Conservation (phyloP, 2,888 invertebrate species). For the Panopea generosa region DNA sequence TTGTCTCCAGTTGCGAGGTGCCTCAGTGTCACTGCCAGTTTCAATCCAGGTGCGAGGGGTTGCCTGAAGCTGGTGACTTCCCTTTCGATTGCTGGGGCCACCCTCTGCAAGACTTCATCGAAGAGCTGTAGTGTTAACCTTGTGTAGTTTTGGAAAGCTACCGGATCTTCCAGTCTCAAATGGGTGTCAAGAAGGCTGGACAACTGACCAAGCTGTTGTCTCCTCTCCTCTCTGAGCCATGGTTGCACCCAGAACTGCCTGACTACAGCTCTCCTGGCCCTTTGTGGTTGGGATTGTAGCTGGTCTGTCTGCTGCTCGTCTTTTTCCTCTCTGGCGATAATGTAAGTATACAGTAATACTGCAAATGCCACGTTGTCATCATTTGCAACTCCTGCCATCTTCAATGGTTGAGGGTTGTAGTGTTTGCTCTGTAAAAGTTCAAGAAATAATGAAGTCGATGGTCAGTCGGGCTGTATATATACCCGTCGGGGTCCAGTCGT, state of each 20-base stretch:
- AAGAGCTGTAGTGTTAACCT: constrained; percentile 28
- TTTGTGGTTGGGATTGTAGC: constrained; percentile 23
- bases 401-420: constrained; percentile 13
- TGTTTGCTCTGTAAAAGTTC: neutral
- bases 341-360: constrained; percentile 16
- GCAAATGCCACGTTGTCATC: constrained; percentile 20
- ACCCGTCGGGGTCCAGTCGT: constrained; percentile 4
- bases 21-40: constrained; percentile 49
- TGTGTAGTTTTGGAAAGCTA: constrained; percentile 19
- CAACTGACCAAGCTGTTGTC: constrained; percentile 12
- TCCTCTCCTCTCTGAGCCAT: no score
- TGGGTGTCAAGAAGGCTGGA: constrained; percentile 23
- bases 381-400: constrained; percentile 13
- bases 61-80: constrained; percentile 33
- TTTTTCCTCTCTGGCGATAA: constrained; percentile 19
- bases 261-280: constrained; percentile 22
- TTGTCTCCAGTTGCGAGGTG: constrained; percentile 57
- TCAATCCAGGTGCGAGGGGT: constrained; percentile 32
- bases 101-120: constrained; percentile 27
- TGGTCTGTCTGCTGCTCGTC: constrained; percentile 24
- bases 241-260: constrained; percentile 17
- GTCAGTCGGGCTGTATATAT: constrained; percentile 19
- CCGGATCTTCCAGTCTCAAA: constrained; percentile 25
- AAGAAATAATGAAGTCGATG: constrained; percentile 11
- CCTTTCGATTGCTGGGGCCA: constrained; percentile 32